Base-by-base conservation (phyloP, 2,113 vertebrate genomes). In the Myxocyprinus asiaticus region DNA sequence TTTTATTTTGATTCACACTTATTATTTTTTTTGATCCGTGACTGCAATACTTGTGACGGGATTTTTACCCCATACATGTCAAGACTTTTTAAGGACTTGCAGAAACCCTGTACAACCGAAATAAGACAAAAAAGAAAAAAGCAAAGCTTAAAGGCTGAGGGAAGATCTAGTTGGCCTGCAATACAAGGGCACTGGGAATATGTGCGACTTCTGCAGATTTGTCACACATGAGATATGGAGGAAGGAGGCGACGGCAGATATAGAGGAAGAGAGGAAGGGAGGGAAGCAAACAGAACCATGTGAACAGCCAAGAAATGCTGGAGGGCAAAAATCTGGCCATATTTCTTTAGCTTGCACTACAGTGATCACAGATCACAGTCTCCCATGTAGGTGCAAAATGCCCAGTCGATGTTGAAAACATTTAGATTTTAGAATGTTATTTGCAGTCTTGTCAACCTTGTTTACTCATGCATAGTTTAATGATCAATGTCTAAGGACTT, bases 311-410 rank as follows among this genome's bases (percentile, higher is more conserved):
- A 69, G 65, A 65, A 67, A 51, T 79, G 82, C 80, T 65, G 6
- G 50, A 80, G 81, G 83, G 73, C 68, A 82, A 77, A 80, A 76
- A 83, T 83, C 56, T 79, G 85, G 33, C 67, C 79, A 81, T 75
- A 80, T 76, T 75, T 82, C 83, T 62, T 62, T 12, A 79, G 71
- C 81, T 72, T 78, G 61, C 70, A 83, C 62, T 73, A 63, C 51
- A 64, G 59, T 75, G 45, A 78, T 79, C 58, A 66, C 64, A 77
- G 80, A 81, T 67, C 71, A 74, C 33, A 48, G 75, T 82, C 56
- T 59, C 55, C 43, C 47, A 74, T 43, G 64, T 33, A 42, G 22
- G 73, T 42, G 14, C 61, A 55, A 81, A 71, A 65, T 22, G 22
- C 48, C 68, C 63, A 77, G 67, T 55, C 56, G 58, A 71, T 15